Conservation (phyloP, 2,888 invertebrate genomes). For the Epistrophe grossulariae region DNA sequence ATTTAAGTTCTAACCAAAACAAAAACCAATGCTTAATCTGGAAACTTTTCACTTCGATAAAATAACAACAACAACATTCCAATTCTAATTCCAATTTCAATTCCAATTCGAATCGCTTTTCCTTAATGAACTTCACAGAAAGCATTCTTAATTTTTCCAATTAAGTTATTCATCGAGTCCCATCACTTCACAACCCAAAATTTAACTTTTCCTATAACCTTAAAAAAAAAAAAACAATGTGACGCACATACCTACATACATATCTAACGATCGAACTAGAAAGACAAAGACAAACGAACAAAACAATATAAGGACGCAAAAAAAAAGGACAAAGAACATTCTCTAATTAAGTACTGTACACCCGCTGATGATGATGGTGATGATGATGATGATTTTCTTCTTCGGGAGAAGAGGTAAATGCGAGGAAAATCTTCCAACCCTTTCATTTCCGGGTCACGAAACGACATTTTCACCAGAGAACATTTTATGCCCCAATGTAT, state of each 20-base stretch:
- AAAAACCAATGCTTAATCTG: conserved; percentile 18
- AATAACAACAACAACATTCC: conserved; percentile 12
- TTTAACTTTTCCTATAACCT: conserved; percentile 52
- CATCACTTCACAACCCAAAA: conserved; percentile 39
- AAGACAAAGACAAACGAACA: conserved; percentile 11
- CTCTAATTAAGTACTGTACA: conserved; percentile 65
- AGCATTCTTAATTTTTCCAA: conserved; percentile 61
- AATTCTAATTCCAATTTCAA: conserved; percentile 32
- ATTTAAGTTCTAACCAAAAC: conserved; percentile 18
- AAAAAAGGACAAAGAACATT: conserved; percentile 34
- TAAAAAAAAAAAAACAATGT: neutral
- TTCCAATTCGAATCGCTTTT: conserved; percentile 34
- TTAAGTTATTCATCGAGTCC: conserved; percentile 53
- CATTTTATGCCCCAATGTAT: neutral
- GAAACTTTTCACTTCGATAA: conserved; percentile 14
- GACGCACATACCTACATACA: neutral
- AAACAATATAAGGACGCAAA: neutral
- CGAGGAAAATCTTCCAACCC: conserved; percentile 47
- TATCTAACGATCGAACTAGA: neutral
- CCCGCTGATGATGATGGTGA: conserved; percentile 18
- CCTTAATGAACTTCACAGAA: conserved; percentile 47
- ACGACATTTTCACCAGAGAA: conserved; percentile 40
- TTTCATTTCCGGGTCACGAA: conserved; percentile 70
- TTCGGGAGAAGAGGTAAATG: neutral
- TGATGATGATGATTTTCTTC: conserved; percentile 13